phyloP scores from a whole-genome alignment of 2,888 invertebrate genomes.

The Drosophila emarginata region DNA sequence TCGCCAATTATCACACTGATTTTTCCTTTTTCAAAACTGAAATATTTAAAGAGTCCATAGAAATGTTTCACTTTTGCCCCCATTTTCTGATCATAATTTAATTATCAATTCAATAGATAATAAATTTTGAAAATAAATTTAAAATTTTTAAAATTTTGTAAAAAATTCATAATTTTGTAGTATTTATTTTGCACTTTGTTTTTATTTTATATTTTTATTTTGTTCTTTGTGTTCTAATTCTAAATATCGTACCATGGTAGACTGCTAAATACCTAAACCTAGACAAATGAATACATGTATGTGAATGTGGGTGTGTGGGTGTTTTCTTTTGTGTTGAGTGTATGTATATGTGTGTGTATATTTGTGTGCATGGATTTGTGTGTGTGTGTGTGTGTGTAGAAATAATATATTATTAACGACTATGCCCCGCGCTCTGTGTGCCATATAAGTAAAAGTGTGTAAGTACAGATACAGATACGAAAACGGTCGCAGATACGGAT shows the following conservation, averaged over 20 bases:
- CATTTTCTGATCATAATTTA: no score
- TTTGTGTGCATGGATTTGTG: conserved; percentile 19
- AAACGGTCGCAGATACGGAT: conserved; percentile 31
- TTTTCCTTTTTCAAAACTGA: no score
- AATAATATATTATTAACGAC: conserved; percentile 43
- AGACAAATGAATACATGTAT: conserved; percentile 64
- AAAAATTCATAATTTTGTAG: background rate
- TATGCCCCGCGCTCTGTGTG: conserved; percentile 37
- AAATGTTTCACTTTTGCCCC: no score
- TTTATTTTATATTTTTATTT: conserved; percentile 15
- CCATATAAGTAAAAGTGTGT: conserved; percentile 11
- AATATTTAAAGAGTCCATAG: no score
- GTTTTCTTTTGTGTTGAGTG: conserved; percentile 13
- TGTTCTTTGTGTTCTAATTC: conserved; percentile 50
- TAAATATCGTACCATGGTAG: conserved; percentile 60
- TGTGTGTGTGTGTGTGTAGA: conserved; percentile 32
- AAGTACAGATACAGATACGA: conserved; percentile 26
- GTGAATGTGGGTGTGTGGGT: conserved; percentile 21
- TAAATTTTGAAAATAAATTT: no score
- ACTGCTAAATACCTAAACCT: conserved; percentile 71
- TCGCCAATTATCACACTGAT: no score
- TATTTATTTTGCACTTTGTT: conserved; percentile 32
- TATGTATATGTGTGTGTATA: conserved; percentile 24
- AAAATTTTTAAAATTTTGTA: background rate
- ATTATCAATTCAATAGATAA: no score